Percentiles rank a stretch among this genome's conserved stretches.
phyloP scores from a whole-genome alignment of 2,797 vertebrate genomes.

The Oreochromis grahami region DNA sequence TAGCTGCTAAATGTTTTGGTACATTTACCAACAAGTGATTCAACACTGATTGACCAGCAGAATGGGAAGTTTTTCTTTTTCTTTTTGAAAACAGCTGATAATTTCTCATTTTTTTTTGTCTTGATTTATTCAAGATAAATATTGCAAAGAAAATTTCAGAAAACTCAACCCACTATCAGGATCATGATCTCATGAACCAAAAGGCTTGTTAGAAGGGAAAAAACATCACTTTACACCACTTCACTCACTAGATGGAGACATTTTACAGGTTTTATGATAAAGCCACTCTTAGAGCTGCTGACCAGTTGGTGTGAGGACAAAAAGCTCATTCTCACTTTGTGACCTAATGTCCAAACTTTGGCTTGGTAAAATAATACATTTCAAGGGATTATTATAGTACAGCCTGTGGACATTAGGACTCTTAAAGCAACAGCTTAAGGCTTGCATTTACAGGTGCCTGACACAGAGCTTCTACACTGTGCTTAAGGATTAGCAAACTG shows the following conservation, averaged over 20 bases:
- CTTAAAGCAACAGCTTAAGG: not conserved
- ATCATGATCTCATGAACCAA: not conserved
- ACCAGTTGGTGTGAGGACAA: not conserved
- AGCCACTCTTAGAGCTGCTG: not conserved
- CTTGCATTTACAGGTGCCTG: not conserved
- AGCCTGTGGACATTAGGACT: not conserved
- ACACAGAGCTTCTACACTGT: not conserved
- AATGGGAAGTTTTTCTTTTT: rapidly evolving
- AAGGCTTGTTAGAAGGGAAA: not conserved
- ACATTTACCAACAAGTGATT: not conserved
- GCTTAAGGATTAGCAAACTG: not conserved
- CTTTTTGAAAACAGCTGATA: not conserved
- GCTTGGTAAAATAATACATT: not conserved
- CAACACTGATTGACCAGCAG: not conserved
- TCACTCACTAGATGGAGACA: slow-evolving; percentile 68
- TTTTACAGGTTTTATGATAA: not conserved
- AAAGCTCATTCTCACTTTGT: not conserved
- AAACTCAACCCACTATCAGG: not conserved
- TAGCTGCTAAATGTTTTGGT: not conserved
- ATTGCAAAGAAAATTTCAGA: not conserved
- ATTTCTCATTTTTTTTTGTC: not conserved
- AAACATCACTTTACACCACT: rapidly evolving
- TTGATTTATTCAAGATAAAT: not conserved
- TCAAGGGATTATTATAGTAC: not conserved
- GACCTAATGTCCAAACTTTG: not conserved